Percentiles rank a stretch among this genome's conserved stretches.
phyloP scores from a whole-genome alignment of 2,113 vertebrate species.

The Tachuris rubrigastra region DNA sequence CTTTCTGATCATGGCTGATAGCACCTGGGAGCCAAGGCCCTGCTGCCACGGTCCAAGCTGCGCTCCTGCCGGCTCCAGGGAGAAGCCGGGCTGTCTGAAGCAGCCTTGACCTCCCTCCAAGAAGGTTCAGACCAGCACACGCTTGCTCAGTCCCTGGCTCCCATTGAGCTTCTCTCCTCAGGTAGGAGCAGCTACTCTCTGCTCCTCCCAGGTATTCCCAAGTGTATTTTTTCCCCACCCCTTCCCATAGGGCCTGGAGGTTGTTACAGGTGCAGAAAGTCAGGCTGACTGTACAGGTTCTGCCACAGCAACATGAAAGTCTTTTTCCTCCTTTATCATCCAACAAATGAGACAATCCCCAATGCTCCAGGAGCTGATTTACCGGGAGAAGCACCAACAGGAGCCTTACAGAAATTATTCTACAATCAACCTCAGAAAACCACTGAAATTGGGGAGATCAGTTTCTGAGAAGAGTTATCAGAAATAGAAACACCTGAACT shows the following conservation, averaged over 20 bases:
- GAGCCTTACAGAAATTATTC: background rate
- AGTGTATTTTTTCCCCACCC: background rate
- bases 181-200: background rate
- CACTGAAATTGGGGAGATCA: background rate
- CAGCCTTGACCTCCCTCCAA: background rate
- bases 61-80: fast-evolving
- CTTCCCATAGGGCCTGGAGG: constrained; percentile 4
- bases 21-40: background rate
- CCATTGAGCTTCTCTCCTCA: background rate
- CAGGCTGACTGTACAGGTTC: constrained; percentile 34
- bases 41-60: background rate
- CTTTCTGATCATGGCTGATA: background rate
- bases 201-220: constrained; percentile 21
- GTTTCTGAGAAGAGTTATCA: background rate
- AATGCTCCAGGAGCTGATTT: background rate
- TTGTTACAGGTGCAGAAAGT: background rate
- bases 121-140: background rate
- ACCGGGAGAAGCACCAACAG: background rate
- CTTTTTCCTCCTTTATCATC: background rate
- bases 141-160: background rate
- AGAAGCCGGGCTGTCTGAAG: background rate
- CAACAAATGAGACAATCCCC: background rate
- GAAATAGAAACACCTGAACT: background rate
- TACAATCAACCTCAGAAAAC: background rate
- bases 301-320: background rate